Evolutionary conservation across 2,888 invertebrate genomes (phyloP), one percentile per base, ranked within the genome.

Genomic region (Emmelina monodactyla): DNA sequence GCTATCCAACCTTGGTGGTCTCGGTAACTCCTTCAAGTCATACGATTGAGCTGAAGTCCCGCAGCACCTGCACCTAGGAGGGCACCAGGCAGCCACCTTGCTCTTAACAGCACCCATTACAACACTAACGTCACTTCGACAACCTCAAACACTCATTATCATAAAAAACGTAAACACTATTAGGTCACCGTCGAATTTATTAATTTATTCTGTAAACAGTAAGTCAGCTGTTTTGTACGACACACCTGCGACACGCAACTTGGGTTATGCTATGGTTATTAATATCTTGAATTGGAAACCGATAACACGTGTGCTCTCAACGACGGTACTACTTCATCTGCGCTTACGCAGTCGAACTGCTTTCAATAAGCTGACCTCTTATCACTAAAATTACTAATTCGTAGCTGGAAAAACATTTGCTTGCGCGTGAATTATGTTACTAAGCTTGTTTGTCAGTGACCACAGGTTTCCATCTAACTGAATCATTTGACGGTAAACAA

Each of bases 71-170:
- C 62, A 62, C 22, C 55, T 44, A 10, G 56, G 48, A 1, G 59
- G 56, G 39, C 65, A 71, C 40, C 42, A 58, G 6, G 48, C 44
- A 5, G 47, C 49, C 34, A 76, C 33, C 46, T 66, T 73, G 44
- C 71, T 76, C 47, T 57, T 66, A 41, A 67, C 68, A 40, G 58
- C 47, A 50, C 76, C 78, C 76, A 78, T 78, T 39, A 39, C 50
- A 40, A 37, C 35, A 46, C 33, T 14, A 33, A 41, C n/a, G n/a
- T n/a, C n/a, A 51, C 42, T 41, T 36, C 37, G 40, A 36, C 47
- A 42, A 53, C 51, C 53, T 59, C 44, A 47, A 47, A 42, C 50
- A 55, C 49, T 48, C 54, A 62, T 63, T 61, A 62, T 38, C 55
- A 47, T 52, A 43, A 35, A 43, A 44, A 3, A 13, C 13, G n/a